These are phyloP conservation scores for Datnioides undecimradiatus DNA, from an alignment of 2,113 vertebrate genomes.

Conservation along the genomic window DNA sequence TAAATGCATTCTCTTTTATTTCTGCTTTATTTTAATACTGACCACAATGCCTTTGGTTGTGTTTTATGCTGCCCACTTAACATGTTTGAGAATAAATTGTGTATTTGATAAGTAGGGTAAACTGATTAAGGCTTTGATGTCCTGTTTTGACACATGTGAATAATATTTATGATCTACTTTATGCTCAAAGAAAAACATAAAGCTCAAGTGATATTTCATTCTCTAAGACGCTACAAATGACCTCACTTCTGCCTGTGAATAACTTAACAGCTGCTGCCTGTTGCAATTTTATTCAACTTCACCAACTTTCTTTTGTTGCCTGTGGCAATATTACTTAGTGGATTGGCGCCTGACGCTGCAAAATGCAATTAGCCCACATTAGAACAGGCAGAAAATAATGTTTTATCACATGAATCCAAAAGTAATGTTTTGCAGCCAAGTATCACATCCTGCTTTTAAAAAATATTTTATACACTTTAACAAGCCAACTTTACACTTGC, in stretches of 20 bases:
- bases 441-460: conserved; percentile 26
- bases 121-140: conserved; percentile 32
- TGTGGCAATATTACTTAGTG: conserved; percentile 72
- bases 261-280: conserved; percentile 76
- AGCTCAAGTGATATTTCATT: conserved; percentile 42
- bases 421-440: conserved; percentile 29
- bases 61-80: conserved; percentile 24
- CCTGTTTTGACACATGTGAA: conserved; percentile 45
- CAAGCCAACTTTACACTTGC: conserved; percentile 42
- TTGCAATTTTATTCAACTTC: conserved; percentile 72
- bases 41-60: conserved; percentile 64
- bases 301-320: conserved; percentile 73
- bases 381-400: conserved; percentile 63
- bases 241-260: conserved; percentile 72
- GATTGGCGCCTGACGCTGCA: conserved; percentile 68
- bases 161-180: conserved; percentile 53
- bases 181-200: conserved; percentile 44
- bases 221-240: conserved; percentile 54
- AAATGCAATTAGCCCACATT: conserved; percentile 74
- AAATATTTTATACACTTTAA: conserved; percentile 38
- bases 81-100: conserved; percentile 19
- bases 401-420: conserved; percentile 46
- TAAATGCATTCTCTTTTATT: conserved; percentile 18
- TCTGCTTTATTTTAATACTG: conserved; percentile 40
- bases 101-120: conserved; percentile 37